A percentile compares a stretch with the other conserved stretches of the same genome.
phyloP scores from a whole-genome alignment of 2,888 invertebrate species.

The Acrobasis suavella region DNA sequence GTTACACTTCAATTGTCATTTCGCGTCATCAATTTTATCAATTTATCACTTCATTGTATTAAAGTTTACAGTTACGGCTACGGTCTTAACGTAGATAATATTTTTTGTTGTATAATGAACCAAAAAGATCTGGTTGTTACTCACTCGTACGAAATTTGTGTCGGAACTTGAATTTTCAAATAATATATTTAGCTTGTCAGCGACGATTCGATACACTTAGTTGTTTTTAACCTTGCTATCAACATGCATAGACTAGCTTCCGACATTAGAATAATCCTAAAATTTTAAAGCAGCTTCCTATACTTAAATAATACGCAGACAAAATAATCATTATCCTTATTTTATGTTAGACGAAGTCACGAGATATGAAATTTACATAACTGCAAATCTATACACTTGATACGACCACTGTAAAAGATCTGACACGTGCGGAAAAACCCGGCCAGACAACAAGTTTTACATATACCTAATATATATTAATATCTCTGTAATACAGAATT shows the following conservation, averaged over 20 bases:
- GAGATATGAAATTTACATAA: too few species aligned
- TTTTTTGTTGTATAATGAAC: neutral
- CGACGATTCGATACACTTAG: neutral
- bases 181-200: constrained; percentile 5
- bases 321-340: neutral
- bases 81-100: neutral
- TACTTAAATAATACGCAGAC: neutral
- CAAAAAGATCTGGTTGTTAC: too few species aligned
- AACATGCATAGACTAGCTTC: constrained; percentile 10
- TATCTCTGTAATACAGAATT: too few species aligned
- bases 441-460: too few species aligned
- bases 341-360: neutral
- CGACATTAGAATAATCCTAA: constrained; percentile 10
- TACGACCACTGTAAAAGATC: too few species aligned
- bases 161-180: neutral
- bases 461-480: too few species aligned
- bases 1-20: constrained; percentile 2
- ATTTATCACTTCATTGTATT: constrained; percentile 5
- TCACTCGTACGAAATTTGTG: neutral
- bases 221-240: constrained; percentile 7
- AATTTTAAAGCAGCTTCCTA: constrained; percentile 1
- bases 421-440: too few species aligned
- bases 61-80: neutral
- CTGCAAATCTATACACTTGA: too few species aligned
- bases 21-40: neutral